A percentile compares a stretch with the other conserved stretches of the same genome.
Evolutionary conservation across 2,797 vertebrate genomes (phyloP).

Genomic region (Acropternis orthonyx): DNA sequence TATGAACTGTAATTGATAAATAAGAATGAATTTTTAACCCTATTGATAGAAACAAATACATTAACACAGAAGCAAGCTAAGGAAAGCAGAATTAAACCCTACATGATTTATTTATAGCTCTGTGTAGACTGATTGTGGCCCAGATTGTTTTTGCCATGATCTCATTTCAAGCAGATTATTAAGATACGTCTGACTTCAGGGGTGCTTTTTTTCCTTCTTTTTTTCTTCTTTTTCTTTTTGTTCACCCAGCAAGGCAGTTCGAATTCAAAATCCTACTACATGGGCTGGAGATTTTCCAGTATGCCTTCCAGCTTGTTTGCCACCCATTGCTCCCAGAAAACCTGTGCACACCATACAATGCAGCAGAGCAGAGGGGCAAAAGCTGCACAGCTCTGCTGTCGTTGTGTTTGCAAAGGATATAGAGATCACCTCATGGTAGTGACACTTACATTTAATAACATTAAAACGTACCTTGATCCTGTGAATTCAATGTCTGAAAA

Average conservation of each 20-base stretch:
- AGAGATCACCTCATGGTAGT: not conserved
- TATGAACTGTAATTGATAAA: not conserved
- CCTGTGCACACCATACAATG: not conserved
- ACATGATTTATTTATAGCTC: not conserved
- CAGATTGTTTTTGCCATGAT: not conserved
- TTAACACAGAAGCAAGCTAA: not conserved
- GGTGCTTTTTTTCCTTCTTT: not conserved
- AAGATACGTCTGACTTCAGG: not conserved
- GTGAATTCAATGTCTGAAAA: not conserved
- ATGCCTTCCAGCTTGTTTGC: constrained; percentile 51
- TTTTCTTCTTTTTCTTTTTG: not conserved
- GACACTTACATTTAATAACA: not conserved
- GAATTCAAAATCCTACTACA: constrained; percentile 19
- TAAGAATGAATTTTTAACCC: not conserved
- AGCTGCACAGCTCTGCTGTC: not conserved
- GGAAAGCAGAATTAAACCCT: not conserved
- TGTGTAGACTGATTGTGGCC: not conserved
- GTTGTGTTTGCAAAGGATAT: not conserved
- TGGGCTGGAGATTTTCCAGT: constrained; percentile 42
- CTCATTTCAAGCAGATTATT: not conserved
- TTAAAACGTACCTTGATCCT: not conserved
- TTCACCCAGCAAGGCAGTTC: constrained; percentile 39
- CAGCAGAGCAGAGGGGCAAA: not conserved
- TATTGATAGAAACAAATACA: not conserved
- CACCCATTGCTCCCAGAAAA: not conserved